These are phyloP conservation scores for Dioctria rufipes DNA, from an alignment of 2,888 invertebrate species.

Conservation along the genomic window DNA sequence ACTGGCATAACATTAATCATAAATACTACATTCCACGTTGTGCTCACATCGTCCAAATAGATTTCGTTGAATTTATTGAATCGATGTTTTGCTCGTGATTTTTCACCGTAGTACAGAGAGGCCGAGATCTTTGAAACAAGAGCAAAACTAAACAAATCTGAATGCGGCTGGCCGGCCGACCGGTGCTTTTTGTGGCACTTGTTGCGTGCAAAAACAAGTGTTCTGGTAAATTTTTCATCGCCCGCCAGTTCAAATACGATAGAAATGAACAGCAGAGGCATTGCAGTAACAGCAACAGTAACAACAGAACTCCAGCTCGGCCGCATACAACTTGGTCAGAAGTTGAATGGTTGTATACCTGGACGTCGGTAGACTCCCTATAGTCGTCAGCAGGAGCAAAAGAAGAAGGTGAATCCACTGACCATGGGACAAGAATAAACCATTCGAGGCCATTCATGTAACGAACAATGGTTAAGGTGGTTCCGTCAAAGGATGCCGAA, in stretches of 20 bases:
- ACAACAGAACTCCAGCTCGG: neutral
- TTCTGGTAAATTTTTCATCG: conserved; percentile 54
- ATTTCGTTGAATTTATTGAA: conserved; percentile 44
- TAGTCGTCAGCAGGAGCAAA: conserved; percentile 30
- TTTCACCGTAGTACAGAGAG: conserved; percentile 6
- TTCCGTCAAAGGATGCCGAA: conserved; percentile 56
- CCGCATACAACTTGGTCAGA: conserved; percentile 21
- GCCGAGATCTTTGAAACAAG: conserved; percentile 18
- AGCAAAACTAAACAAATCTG: conserved; percentile 27
- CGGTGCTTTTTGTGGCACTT: conserved; percentile 58
- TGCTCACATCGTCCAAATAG: conserved; percentile 45
- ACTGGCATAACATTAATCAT: conserved; percentile 16
- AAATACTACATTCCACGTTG: conserved; percentile 27
- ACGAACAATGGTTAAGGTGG: conserved; percentile 43
- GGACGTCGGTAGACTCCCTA: neutral
- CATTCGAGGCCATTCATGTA: conserved; percentile 55
- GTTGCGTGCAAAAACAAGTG: conserved; percentile 58
- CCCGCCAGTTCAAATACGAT: neutral
- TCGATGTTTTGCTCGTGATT: conserved; percentile 19
- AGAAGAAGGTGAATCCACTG: conserved; percentile 33
- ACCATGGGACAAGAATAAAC: conserved; percentile 38
- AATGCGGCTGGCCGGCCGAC: conserved; percentile 35
- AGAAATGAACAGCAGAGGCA: neutral
- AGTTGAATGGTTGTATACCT: neutral
- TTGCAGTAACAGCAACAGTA: neutral